phyloP scores from a whole-genome alignment of 2,113 vertebrate genomes.

The Ailurus styani region DNA sequence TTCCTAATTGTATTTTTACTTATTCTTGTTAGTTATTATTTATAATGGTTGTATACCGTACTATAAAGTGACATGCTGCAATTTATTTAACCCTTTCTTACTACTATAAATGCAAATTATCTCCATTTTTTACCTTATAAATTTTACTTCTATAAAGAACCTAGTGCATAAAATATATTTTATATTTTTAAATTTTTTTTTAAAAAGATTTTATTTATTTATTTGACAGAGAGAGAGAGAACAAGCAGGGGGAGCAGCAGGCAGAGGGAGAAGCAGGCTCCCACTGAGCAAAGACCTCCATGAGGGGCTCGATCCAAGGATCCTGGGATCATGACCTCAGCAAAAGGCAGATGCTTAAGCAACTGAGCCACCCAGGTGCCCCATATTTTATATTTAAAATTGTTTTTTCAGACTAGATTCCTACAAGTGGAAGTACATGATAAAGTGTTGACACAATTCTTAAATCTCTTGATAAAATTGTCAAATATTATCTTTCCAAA shows the following conservation, averaged over 20 bases:
- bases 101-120: neutral
- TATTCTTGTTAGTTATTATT: neutral
- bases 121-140: neutral
- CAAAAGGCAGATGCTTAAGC: too few species aligned
- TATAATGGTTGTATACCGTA: neutral
- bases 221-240: too few species aligned
- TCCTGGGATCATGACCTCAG: too few species aligned
- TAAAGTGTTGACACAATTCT: neutral
- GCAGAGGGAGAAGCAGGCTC: too few species aligned
- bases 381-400: neutral
- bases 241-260: too few species aligned
- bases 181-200: neutral
- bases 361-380: too few species aligned
- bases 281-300: too few species aligned
- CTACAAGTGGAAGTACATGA: neutral
- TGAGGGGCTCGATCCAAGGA: too few species aligned
- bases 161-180: neutral
- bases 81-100: neutral
- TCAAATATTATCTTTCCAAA: neutral
- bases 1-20: neutral
- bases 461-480: neutral
- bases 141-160: neutral
- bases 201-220: too few species aligned
- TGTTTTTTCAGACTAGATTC: neutral
- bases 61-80: neutral